Evolutionary conservation across 2,888 invertebrate species (phyloP), one percentile per base, ranked within the genome.

Genomic region (Drosophila prolongata): DNA sequence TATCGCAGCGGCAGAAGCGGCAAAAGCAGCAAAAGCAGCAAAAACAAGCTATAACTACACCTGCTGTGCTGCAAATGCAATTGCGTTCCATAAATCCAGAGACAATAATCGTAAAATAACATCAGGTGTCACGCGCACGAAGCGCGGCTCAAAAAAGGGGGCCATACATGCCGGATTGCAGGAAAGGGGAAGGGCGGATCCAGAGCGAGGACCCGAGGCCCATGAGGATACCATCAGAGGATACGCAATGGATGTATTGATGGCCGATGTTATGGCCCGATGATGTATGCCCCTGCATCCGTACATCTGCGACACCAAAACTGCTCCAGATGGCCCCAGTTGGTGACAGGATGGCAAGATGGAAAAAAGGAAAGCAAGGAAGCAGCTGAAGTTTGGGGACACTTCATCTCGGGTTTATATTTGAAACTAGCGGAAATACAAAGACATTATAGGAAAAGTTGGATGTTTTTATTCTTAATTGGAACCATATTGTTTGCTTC

Each of bases 81-180:
- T 84, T 79, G 85, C 79, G 75, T 80, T 86, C 77, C 84, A 86
- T 86, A 83, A 87, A 89, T 84, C 87, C 87, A 79, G 89, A 84
- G 84, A 89, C 89, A 84, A 84, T 84, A 84, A 84, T 87, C 89
- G 67, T 84, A 89, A 87, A 84, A 89, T 84, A 84, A 87, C 85
- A 87, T 84, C 84, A 87, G 81, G 89, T 84, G 84, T 87, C 85
- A 89, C 89, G 87, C 87, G 79, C 87, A 69, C 59, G 62, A 58
- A 74, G 56, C 70, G 54, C 77, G 64, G 61, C 50, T 66, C 60
- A 53, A 47, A 50, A 52, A 47, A 74, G 49, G 52, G 56, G 71
- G 37, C 56, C 66, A 65, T 55, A 35, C 70, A 59, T 52, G n/a
- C n/a, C n/a, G 71, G 46, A 46, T 40, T 44, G 44, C 34, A 24